Conservation (phyloP, 2,113 vertebrate species). For the Tichodroma muraria region DNA sequence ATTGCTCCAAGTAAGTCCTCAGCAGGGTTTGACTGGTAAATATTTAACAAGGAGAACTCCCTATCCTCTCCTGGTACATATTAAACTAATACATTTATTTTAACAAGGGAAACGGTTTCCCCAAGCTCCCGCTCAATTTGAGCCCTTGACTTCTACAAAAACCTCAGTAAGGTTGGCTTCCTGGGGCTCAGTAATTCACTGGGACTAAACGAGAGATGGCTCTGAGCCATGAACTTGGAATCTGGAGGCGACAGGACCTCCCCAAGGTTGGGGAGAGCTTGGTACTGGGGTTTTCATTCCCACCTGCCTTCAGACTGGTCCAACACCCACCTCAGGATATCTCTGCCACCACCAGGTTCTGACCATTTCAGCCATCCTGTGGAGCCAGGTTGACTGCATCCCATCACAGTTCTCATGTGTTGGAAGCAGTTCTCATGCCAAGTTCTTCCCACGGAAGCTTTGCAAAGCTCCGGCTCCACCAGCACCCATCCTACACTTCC, state of each 20-base stretch:
- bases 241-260: slow-evolving; percentile 7
- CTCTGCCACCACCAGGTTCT: background rate
- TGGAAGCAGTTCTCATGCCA: background rate
- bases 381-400: background rate
- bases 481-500: background rate
- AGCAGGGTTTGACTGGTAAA: slow-evolving; percentile 68
- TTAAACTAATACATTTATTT: slow-evolving; percentile 69
- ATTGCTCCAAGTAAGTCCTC: slow-evolving; percentile 60
- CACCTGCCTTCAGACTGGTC: background rate
- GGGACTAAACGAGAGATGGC: slow-evolving; percentile 55
- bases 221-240: slow-evolving; percentile 31
- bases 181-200: slow-evolving; percentile 49
- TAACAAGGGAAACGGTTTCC: slow-evolving; percentile 66
- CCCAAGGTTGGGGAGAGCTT: background rate
- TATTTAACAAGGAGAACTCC: slow-evolving; percentile 70
- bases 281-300: background rate
- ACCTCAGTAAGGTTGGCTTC: slow-evolving; percentile 26
- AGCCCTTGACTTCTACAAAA: slow-evolving; percentile 47
- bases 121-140: slow-evolving; percentile 58
- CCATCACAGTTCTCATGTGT: background rate
- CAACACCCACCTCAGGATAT: background rate
- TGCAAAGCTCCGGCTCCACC: fast-evolving
- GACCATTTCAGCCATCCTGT: background rate
- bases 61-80: slow-evolving; percentile 65
- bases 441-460: background rate